phyloP scores from a whole-genome alignment of 2,797 vertebrate genomes.

The Pseudotriccus pelzelni region DNA sequence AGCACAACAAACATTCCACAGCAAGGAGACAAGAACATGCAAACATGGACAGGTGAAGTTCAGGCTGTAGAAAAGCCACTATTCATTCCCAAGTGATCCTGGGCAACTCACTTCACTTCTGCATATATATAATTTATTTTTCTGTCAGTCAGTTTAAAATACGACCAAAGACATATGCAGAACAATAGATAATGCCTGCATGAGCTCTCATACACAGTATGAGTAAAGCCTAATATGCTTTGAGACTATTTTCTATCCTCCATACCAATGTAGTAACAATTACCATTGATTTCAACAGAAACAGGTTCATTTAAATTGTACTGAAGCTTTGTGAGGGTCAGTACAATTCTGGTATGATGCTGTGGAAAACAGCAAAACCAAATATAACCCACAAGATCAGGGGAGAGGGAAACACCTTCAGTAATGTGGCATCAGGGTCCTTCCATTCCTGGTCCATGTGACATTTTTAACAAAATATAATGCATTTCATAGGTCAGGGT shows the following conservation, averaged over 20 bases:
- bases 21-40: not conserved
- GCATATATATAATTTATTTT: not conserved
- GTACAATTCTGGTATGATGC: not conserved
- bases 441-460: not conserved
- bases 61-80: not conserved
- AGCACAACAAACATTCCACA: accelerated
- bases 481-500: not conserved
- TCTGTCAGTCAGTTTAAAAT: not conserved
- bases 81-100: not conserved
- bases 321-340: not conserved
- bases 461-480: not conserved
- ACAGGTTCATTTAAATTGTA: not conserved
- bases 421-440: not conserved
- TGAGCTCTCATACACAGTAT: not conserved
- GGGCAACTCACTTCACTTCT: not conserved
- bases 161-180: not conserved
- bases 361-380: not conserved
- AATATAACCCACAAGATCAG: not conserved
- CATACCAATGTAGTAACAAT: not conserved
- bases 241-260: not conserved
- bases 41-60: not conserved
- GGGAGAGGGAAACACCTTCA: not conserved
- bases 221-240: not conserved
- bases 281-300: not conserved
- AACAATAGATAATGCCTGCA: not conserved